Percentiles rank a stretch among this genome's conserved stretches.
These are phyloP conservation scores for Philaenus spumarius DNA, from an alignment of 1,140 invertebrate genomes.

Conservation along the genomic window DNA sequence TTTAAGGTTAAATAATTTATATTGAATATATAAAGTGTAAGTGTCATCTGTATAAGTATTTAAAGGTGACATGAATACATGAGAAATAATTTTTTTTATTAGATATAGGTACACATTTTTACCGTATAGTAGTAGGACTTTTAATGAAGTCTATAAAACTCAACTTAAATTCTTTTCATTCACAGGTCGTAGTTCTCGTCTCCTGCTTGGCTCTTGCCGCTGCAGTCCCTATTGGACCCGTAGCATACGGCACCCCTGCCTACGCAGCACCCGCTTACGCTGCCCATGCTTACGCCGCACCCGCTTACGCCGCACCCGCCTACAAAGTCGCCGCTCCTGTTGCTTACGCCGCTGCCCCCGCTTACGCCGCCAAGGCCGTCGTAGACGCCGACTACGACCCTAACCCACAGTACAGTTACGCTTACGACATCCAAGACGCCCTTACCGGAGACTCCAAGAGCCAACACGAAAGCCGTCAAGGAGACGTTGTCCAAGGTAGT, in stretches of 20 bases:
- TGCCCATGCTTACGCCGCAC: conserved; percentile 30
- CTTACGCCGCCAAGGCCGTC: conserved; percentile 12
- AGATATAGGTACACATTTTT: too few species aligned
- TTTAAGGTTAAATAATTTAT: too few species aligned
- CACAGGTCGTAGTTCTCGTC: too few species aligned
- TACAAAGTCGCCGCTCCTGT: conserved; percentile 21
- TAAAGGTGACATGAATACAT: too few species aligned
- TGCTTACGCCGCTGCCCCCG: conserved; percentile 3
- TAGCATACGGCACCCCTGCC: conserved; percentile 21
- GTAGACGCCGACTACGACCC: conserved; percentile 34
- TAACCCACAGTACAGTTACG: conserved; percentile 33
- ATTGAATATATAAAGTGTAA: too few species aligned
- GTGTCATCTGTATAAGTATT: too few species aligned
- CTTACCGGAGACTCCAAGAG: conserved; percentile 34
- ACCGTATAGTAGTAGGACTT: too few species aligned
- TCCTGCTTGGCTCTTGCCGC: too few species aligned
- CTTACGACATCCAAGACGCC: conserved; percentile 31
- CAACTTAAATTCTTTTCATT: too few species aligned
- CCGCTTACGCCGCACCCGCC: conserved; percentile 21
- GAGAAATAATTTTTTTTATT: too few species aligned
- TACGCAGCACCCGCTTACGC: conserved; percentile 21
- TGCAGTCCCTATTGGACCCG: too few species aligned
- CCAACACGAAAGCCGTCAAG: conserved; percentile 35
- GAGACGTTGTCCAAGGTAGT: conserved; percentile 35
- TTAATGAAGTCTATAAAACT: too few species aligned